Percentiles rank a stretch among this genome's conserved stretches.
These are phyloP conservation scores for Dipus sagitta DNA, from an alignment of 2,797 vertebrate species.

Conservation along the genomic window DNA sequence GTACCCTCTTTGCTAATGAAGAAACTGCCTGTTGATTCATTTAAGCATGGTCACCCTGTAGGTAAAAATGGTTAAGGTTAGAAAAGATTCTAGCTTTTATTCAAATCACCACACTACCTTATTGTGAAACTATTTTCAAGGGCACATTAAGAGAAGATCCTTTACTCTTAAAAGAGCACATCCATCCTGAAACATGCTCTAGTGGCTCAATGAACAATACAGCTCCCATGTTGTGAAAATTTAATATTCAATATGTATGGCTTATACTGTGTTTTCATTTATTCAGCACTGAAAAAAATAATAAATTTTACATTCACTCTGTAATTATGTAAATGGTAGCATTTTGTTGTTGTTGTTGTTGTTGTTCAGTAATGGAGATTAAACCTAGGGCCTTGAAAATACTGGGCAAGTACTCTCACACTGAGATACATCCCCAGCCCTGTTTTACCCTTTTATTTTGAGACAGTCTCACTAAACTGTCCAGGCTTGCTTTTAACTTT, in stretches of 20 bases:
- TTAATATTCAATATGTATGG: neutral
- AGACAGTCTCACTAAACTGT: neutral
- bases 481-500: neutral
- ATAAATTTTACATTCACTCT: neutral
- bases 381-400: neutral
- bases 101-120: neutral
- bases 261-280: neutral
- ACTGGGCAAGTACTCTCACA: neutral
- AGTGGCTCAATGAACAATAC: neutral
- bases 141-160: neutral
- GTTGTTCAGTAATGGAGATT: neutral
- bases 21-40: neutral
- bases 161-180: neutral
- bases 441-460: neutral
- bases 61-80: neutral
- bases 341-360: neutral
- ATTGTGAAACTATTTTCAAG: slow-evolving; percentile 3
- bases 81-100: neutral
- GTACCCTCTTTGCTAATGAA: neutral
- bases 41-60: neutral
- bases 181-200: neutral
- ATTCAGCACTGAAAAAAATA: neutral
- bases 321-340: neutral
- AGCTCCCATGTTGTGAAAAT: neutral
- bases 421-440: neutral